Evolutionary conservation across 30 jellyfish, hydroid and myxozoan species (phyloP), one percentile per base, ranked within the genome.

Genomic region (Sanderia malayensis): DNA sequence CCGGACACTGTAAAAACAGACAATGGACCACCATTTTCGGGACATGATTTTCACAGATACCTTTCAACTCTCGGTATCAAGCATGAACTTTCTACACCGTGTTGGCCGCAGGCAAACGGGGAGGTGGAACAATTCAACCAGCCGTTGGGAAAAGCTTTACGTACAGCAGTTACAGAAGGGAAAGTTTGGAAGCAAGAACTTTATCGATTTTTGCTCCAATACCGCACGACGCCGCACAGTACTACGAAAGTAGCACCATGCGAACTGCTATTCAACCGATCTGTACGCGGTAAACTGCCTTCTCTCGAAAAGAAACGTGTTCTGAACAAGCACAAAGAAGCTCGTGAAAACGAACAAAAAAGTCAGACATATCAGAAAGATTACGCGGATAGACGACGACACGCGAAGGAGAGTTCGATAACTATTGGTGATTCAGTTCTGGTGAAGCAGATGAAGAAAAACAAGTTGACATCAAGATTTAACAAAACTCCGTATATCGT

Each of bases 121-220:
- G n/a, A n/a, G n/a, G n/a, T n/a, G n/a, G n/a, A 79, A 29, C 44
- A 41, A 1, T 67, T 79, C 70, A 52, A 32, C 22, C 79, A 64
- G 52, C 79, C 69, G 24, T 46, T 66, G 26, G 72, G 70, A 62
- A 81, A 81, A 44, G 45, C 72, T n/a, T 20, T 81, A 23, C 82
- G 32, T 0, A 61, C 81, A 27, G 81, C 94, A 33, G 61, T 29
- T 31, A 61, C 26, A 19, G 82, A 70, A 71, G 74, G 82, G 33
- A 81, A 59, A 28, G 82, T 69, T 63, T 73, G 92, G 90, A 31
- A 77, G 25, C 85, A 83, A 41, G 88, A 81, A 64, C 63, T 41
- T 29, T 44, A 67, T 4, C 75, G 87, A 23, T 33, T 81, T 41
- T 79, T 81, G 17, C 82, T 81, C n/a, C 83, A 84, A 37, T 60